A percentile compares a stretch with the other conserved stretches of the same genome.
Evolutionary conservation across 2,888 invertebrate species (phyloP).

Genomic region (Drosophila kokeensis): DNA sequence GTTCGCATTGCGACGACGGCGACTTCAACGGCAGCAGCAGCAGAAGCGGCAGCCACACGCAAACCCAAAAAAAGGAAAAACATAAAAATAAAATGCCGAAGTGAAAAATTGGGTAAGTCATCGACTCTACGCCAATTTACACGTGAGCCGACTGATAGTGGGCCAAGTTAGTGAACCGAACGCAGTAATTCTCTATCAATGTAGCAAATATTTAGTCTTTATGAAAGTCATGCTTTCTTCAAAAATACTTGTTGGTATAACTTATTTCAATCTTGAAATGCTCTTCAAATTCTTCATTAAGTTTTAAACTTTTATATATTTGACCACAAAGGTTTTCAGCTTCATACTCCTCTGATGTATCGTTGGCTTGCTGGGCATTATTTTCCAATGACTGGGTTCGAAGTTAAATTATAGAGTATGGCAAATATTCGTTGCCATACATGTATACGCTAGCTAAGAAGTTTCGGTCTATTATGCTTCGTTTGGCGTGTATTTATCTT

Average conservation of each 20-base stretch:
- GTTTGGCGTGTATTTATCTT: slow-evolving; percentile 50
- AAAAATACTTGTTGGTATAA: neutral
- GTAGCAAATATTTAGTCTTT: neutral
- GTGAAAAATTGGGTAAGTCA: slow-evolving; percentile 64
- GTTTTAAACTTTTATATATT: neutral
- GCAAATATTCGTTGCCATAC: neutral
- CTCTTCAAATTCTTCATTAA: too few relatives aligned
- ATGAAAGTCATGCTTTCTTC: neutral
- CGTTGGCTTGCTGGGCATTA: neutral
- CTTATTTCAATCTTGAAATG: neutral
- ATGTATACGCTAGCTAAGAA: slow-evolving; percentile 14
- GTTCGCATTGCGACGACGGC: slow-evolving; percentile 71
- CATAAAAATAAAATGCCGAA: slow-evolving; percentile 31
- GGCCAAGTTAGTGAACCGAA: slow-evolving; percentile 9
- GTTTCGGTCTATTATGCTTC: slow-evolving; percentile 25
- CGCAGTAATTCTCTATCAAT: neutral
- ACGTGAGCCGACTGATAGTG: slow-evolving; percentile 21
- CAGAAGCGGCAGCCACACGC: slow-evolving; percentile 53
- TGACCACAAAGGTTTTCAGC: neutral
- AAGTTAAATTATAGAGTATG: neutral
- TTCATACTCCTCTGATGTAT: neutral
- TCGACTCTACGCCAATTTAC: slow-evolving; percentile 46
- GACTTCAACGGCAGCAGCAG: slow-evolving; percentile 27
- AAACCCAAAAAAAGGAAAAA: slow-evolving; percentile 34
- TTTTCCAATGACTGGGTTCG: neutral